phyloP scores from a whole-genome alignment of 1,140 invertebrate species.

The Pantala flavescens region DNA sequence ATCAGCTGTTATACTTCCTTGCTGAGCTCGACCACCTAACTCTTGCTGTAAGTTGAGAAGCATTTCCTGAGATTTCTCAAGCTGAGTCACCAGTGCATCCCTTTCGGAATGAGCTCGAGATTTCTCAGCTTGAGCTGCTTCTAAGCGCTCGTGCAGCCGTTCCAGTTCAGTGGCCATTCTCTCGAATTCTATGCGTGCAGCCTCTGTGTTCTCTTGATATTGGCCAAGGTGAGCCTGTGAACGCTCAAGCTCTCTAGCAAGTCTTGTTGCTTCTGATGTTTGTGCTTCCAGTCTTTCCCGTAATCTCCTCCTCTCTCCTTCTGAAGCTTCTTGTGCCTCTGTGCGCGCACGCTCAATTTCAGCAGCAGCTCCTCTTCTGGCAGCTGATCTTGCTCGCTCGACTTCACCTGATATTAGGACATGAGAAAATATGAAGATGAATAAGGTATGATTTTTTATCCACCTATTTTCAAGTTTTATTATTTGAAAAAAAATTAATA shows the following conservation, averaged over 20 bases:
- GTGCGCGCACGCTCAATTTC: conserved; percentile 61
- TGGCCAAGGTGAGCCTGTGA: conserved; percentile 68
- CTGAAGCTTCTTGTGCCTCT: conserved; percentile 52
- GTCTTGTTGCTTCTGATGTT: conserved; percentile 55
- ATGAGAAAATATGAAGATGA: too few species aligned
- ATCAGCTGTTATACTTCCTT: neutral
- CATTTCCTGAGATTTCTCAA: conserved; percentile 88
- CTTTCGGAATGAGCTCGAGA: conserved; percentile 66
- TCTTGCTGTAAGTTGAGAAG: conserved; percentile 86
- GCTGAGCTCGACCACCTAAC: conserved; percentile 31
- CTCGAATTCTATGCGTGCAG: conserved; percentile 70
- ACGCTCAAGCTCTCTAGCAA: conserved; percentile 79
- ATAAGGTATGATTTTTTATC: too few species aligned
- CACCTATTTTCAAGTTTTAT: too few species aligned
- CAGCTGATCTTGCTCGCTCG: neutral
- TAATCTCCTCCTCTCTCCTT: conserved; percentile 28
- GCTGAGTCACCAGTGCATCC: conserved; percentile 74
- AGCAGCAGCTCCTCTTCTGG: conserved; percentile 48
- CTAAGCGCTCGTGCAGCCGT: conserved; percentile 62
- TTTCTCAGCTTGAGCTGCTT: conserved; percentile 45
- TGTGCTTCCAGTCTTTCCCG: conserved; percentile 27
- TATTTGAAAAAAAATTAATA: too few species aligned
- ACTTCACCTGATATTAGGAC: neutral
- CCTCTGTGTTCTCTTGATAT: conserved; percentile 67
- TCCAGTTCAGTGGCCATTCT: conserved; percentile 67